phyloP scores from a whole-genome alignment of 2,113 vertebrate genomes.

The Nesoenas mayeri region DNA sequence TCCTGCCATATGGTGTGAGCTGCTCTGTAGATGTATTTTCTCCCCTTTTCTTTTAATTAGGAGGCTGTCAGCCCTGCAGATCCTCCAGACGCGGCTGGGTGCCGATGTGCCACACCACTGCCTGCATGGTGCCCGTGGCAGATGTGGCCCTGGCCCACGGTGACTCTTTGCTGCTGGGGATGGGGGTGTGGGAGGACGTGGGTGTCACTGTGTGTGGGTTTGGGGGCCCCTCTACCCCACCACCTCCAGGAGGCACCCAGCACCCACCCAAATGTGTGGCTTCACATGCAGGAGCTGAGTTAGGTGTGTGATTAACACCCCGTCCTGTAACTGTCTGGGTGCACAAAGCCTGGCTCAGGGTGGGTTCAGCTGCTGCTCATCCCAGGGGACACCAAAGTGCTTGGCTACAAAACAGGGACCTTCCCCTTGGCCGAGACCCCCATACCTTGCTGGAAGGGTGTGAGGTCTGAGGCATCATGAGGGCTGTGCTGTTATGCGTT shows the following conservation, averaged over 20 bases:
- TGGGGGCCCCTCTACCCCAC: too few species aligned
- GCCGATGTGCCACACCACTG: fast-evolving
- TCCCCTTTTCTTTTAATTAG: background rate
- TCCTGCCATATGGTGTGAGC: background rate
- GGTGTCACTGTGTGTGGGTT: fast-evolving
- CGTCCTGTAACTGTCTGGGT: background rate
- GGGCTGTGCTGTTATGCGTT: background rate
- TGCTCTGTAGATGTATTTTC: fast-evolving
- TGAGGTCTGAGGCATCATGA: background rate
- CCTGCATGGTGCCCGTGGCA: fast-evolving
- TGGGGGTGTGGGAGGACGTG: fast-evolving
- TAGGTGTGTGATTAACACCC: fast-evolving
- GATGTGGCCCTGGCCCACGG: fast-evolving
- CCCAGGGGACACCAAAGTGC: background rate
- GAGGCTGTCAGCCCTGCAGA: background rate
- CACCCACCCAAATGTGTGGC: too few species aligned
- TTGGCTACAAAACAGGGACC: fast-evolving
- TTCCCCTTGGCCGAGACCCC: too few species aligned
- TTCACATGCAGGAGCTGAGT: background rate
- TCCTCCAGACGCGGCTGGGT: fast-evolving
- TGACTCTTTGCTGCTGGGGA: background rate
- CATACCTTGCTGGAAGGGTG: background rate
- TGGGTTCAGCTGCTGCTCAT: background rate
- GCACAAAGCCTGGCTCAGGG: fast-evolving
- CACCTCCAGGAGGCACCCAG: background rate